Conservation (phyloP, 1,140 invertebrate genomes). For the Glossosoma conforme region DNA sequence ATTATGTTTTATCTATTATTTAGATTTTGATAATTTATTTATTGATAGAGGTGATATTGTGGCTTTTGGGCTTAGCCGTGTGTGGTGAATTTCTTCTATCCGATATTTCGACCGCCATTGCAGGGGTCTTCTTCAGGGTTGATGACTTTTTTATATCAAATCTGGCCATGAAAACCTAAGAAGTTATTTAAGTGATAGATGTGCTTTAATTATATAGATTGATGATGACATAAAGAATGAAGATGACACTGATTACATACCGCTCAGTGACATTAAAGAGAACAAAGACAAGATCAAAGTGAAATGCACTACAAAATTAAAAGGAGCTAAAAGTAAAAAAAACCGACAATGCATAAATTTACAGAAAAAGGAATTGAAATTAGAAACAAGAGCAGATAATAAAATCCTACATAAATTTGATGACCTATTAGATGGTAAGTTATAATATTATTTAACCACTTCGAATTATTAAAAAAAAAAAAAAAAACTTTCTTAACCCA, state of each 20-base stretch:
- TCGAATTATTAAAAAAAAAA: background rate
- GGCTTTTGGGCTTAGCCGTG: background rate
- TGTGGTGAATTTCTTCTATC: background rate
- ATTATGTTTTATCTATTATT: too few species aligned
- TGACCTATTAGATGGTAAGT: conserved; percentile 11
- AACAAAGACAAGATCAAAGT: conserved; percentile 1
- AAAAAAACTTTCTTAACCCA: background rate
- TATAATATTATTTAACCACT: background rate
- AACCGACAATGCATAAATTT: conserved; percentile 6
- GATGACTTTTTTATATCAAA: background rate
- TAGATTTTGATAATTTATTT: too few species aligned
- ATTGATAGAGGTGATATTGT: background rate
- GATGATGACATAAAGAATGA: conserved; percentile 7
- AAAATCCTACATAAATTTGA: conserved; percentile 13
- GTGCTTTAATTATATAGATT: background rate
- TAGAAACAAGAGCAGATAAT: too few species aligned
- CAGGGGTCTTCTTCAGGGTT: background rate
- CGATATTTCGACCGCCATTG: background rate
- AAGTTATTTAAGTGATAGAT: conserved; percentile 2
- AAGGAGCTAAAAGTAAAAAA: conserved; percentile 6
- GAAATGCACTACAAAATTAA: too few species aligned
- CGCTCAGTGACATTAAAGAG: conserved; percentile 10
- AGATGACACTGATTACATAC: conserved; percentile 12
- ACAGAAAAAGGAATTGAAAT: background rate
- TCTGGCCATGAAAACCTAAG: background rate